These are phyloP conservation scores for Drosophila villosipedis DNA, from an alignment of 2,888 invertebrate species.

Conservation along the genomic window DNA sequence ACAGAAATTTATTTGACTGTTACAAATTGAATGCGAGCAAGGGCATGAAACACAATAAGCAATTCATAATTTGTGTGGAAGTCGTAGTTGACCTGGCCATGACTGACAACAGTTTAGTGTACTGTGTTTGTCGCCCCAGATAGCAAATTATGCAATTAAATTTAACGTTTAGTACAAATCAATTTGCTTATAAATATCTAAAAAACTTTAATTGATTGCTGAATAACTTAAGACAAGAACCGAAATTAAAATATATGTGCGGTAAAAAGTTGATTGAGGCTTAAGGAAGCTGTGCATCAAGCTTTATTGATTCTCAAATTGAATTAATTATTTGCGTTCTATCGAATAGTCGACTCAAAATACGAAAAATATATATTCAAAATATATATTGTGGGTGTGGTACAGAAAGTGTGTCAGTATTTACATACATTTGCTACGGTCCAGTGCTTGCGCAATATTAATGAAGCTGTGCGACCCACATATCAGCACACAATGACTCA, in stretches of 20 bases:
- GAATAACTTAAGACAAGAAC: conserved; percentile 20
- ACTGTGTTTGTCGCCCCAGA: not conserved
- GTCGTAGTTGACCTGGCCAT: not conserved
- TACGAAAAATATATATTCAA: conserved; percentile 5
- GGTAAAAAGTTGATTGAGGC: conserved; percentile 34
- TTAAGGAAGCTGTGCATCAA: conserved; percentile 23
- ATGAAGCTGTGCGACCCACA: conserved; percentile 56
- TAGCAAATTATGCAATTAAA: not conserved
- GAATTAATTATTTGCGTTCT: conserved; percentile 55
- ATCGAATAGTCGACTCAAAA: conserved; percentile 15
- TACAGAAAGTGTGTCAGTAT: conserved; percentile 46
- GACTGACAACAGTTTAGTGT: not conserved
- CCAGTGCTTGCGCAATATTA: conserved; percentile 46
- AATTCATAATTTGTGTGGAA: not conserved
- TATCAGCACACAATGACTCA: conserved; percentile 25
- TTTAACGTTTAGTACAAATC: not conserved
- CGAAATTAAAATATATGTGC: conserved; percentile 4
- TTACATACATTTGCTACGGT: conserved; percentile 37
- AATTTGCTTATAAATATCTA: conserved; percentile 2
- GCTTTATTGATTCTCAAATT: conserved; percentile 30
- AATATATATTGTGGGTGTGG: not conserved
- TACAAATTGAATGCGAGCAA: not conserved
- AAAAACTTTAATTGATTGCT: conserved; percentile 25
- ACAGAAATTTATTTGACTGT: not conserved
- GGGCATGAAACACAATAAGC: not conserved